Evolutionary conservation across 2,888 invertebrate genomes (phyloP), one percentile per base, ranked within the genome.

Genomic region (Coleophora flavipennella): DNA sequence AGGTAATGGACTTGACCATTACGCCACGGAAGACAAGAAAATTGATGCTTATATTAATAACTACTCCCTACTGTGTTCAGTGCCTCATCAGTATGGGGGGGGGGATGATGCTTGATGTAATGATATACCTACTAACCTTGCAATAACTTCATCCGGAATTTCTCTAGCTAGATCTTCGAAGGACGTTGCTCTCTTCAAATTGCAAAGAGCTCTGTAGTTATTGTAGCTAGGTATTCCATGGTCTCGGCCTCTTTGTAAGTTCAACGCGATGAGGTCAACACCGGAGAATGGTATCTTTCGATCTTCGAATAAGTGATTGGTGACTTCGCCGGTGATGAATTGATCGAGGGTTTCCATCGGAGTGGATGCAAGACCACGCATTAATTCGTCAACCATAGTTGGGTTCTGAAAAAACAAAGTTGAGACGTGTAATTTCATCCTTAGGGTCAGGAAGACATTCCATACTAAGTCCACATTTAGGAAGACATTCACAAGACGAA

Each of bases 341-440:
- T 96, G 95, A 78, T 96, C 96, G 36, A 96, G 78, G 1, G 93
- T 94, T 74, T 96, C 96, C 93, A 96, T 95, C 1, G 96, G 95
- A 0, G 95, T 95, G 0, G 95, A 92, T 0, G 94, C 87, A 8
- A 96, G 77, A 27, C 96, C 96, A 38, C 96, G 89, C 43, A 91
- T 87, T 34, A 96, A 89, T 67, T 96, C 95, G 69, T 96, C 96
- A 13, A 93, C 86, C 87, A 95, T 91, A 29, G 90, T 88, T 9
- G 90, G 89, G 77, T 91, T 81, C 67, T 83, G 53, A n/a, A 2
- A 52, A 53, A 36, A 20, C 6, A 20, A 20, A 20, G 20, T 20
- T 20, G 20, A n/a, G n/a, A n/a, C n/a, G n/a, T n/a, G n/a, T n/a
- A n/a, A n/a, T n/a, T n/a, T n/a, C n/a, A n/a, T n/a, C n/a, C n/a